phyloP scores from a whole-genome alignment of 2,113 vertebrate species.

The Colaptes auratus region DNA sequence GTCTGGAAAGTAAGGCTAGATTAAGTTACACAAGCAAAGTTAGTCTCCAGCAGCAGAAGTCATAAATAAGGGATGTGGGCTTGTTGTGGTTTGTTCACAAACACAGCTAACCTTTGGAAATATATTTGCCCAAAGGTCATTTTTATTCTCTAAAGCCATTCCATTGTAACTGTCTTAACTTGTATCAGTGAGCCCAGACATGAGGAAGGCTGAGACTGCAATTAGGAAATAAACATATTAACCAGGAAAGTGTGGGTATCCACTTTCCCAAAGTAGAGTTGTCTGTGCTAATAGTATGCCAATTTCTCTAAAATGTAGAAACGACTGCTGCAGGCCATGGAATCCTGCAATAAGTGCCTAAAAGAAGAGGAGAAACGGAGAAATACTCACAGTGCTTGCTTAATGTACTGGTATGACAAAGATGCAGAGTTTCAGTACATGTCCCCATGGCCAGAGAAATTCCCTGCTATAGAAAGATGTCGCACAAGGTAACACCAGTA shows the following conservation, averaged over 20 bases:
- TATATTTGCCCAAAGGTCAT: not conserved
- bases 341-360: conserved; percentile 80
- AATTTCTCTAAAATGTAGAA: conserved; percentile 75
- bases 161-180: not conserved
- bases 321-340: conserved; percentile 91
- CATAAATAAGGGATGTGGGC: not conserved
- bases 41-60: not conserved
- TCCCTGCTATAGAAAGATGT: conserved; percentile 86
- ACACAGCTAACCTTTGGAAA: not conserved
- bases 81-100: not conserved
- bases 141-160: not conserved
- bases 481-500: conserved; percentile 77
- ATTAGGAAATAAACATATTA: not conserved
- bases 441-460: conserved; percentile 86
- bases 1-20: not conserved
- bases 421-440: conserved; percentile 80
- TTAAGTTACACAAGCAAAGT: not conserved
- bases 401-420: conserved; percentile 82
- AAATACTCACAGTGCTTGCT: conserved; percentile 91
- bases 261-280: not conserved
- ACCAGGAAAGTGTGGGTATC: not conserved
- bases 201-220: not conserved
- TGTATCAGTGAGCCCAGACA: not conserved
- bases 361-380: conserved; percentile 85
- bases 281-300: rapidly evolving